A percentile compares a stretch with the other conserved stretches of the same genome.
phyloP scores from a whole-genome alignment of 1,140 invertebrate genomes.

The Tetranychus cinnabarinus region DNA sequence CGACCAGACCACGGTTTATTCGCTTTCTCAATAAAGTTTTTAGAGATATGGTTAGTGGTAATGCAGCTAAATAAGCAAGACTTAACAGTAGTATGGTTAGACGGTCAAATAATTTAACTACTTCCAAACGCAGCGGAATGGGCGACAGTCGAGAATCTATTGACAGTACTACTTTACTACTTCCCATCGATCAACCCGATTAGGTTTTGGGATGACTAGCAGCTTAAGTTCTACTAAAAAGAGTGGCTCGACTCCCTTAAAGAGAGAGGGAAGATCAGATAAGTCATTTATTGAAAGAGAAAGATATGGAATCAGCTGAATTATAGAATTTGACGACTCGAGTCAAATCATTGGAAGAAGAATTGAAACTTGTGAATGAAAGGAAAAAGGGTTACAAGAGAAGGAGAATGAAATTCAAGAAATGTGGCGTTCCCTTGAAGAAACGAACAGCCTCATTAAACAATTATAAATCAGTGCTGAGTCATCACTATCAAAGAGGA shows the following conservation, averaged over 20 bases:
- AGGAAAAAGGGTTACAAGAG: conserved; percentile 21
- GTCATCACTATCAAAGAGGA: conserved; percentile 51
- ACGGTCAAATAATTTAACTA: conserved; percentile 4
- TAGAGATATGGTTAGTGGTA: conserved; percentile 1
- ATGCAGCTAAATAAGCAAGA: conserved; percentile 20
- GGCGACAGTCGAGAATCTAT: conserved; percentile 45
- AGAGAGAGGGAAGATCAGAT: conserved; percentile 41
- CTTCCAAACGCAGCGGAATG: conserved; percentile 28
- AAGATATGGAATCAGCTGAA: conserved; percentile 64
- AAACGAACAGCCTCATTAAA: conserved; percentile 37
- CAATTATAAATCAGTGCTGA: conserved; percentile 22
- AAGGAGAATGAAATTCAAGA: conserved; percentile 25
- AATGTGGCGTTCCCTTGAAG: conserved; percentile 21
- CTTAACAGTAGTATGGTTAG: conserved; percentile 16
- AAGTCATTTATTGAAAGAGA: conserved; percentile 60
- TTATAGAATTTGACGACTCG: conserved; percentile 42
- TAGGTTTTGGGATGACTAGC: conserved; percentile 36
- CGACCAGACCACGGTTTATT: conserved; percentile 69
- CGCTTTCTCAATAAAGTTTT: conserved; percentile 61
- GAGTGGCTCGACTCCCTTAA: background rate
- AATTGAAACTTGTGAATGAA: conserved; percentile 9
- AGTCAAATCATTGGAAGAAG: conserved; percentile 32
- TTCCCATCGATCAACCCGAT: conserved; percentile 32
- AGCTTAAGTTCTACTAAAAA: conserved; percentile 29
- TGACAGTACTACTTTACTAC: conserved; percentile 54